Percentiles rank a stretch among this genome's conserved stretches.
Conservation (phyloP, 1,140 invertebrate species). For the Lordiphosa mommai region DNA sequence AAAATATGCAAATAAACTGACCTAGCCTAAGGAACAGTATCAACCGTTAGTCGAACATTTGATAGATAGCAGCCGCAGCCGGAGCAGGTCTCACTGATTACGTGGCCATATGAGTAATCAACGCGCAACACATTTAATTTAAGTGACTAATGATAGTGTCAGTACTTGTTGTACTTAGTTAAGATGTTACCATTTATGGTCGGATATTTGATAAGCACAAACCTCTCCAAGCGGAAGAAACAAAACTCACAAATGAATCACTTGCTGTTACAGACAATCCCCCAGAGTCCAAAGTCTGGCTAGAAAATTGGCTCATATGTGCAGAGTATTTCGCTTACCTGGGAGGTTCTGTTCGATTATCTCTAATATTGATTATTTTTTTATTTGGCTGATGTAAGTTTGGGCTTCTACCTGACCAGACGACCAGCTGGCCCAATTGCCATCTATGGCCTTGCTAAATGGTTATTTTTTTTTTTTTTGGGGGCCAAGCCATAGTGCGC, state of each 20-base stretch:
- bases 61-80: too few species aligned
- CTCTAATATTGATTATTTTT: background rate
- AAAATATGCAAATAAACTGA: too few species aligned
- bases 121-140: too few species aligned
- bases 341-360: background rate
- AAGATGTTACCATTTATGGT: constrained; percentile 1
- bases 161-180: background rate
- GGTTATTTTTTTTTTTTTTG: constrained; percentile 23
- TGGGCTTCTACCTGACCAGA: constrained; percentile 10
- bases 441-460: constrained; percentile 33
- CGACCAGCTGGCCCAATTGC: constrained; percentile 1
- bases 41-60: constrained; percentile 25
- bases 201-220: constrained; percentile 6
- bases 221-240: too few species aligned
- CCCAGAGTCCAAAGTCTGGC: constrained; percentile 21
- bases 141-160: constrained; percentile 21
- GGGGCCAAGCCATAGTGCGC: constrained; percentile 42
- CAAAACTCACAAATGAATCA: constrained; percentile 23
- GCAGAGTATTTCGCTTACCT: too few species aligned
- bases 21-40: constrained; percentile 27
- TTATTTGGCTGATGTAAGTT: constrained; percentile 62
- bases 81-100: too few species aligned
- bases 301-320: too few species aligned
- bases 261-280: too few species aligned
- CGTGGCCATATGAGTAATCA: constrained; percentile 71